Percentiles rank a stretch among this genome's conserved stretches.
These are phyloP conservation scores for Cristatella mucedo DNA, from an alignment of 2,888 invertebrate species.

Conservation along the genomic window DNA sequence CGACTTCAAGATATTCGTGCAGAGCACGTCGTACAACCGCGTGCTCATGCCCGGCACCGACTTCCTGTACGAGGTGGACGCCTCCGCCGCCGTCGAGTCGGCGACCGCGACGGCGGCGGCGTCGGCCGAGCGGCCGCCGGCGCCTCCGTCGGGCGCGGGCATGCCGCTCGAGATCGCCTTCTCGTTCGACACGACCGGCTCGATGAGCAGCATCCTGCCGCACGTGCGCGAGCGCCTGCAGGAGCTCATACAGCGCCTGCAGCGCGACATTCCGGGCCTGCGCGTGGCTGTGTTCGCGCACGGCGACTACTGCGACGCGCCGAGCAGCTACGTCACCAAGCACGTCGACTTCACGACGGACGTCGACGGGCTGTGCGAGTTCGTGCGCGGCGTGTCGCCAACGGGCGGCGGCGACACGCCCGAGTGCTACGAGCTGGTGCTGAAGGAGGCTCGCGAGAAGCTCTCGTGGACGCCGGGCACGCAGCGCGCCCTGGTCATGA, in stretches of 20 bases:
- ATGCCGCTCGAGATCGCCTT: slow-evolving; percentile 23
- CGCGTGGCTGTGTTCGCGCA: slow-evolving; percentile 17
- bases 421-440: slow-evolving; percentile 10
- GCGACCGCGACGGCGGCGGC: too few species aligned
- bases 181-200: slow-evolving; percentile 28
- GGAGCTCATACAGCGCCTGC: slow-evolving; percentile 26
- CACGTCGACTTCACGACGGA: slow-evolving; percentile 10
- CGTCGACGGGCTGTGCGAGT: slow-evolving; percentile 1
- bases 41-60: too few species aligned
- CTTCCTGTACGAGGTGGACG: too few species aligned
- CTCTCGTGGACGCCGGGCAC: slow-evolving; percentile 7
- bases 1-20: too few species aligned
- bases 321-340: slow-evolving; percentile 1
- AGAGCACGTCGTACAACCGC: too few species aligned
- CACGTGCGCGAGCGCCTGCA: slow-evolving; percentile 21
- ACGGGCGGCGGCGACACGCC: slow-evolving; percentile 8
- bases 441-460: slow-evolving; percentile 5
- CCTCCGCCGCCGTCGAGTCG: too few species aligned
- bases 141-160: too few species aligned
- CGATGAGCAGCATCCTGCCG: slow-evolving; percentile 22
- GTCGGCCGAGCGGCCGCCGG: too few species aligned
- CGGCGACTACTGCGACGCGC: slow-evolving; percentile 8
- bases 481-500: slow-evolving; percentile 7
- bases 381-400: slow-evolving; percentile 1
- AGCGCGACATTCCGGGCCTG: slow-evolving; percentile 26